Evolutionary conservation across 2,888 invertebrate genomes (phyloP), one percentile per base, ranked within the genome.

Genomic region (Parasteatoda lunata): DNA sequence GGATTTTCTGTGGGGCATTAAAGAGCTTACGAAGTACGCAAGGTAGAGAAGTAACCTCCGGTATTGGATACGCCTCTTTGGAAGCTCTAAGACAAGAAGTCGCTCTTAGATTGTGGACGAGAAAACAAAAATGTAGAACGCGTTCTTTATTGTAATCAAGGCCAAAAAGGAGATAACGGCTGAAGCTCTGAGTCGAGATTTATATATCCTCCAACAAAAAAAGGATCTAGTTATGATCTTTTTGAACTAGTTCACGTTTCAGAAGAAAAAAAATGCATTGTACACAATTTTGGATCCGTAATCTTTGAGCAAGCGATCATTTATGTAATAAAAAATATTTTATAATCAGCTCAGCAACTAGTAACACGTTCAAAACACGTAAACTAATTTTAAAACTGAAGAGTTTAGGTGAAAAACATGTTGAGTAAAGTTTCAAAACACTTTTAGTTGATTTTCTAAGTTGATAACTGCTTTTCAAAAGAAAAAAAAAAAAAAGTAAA

Each of bases 51-150:
- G 68, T 30, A 30, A 68, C 45, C 68, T 68, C 30, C 15, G 8
- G 13, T 68, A 5, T n/a, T 45, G 68, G 45, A 30, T 45, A 68
- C 45, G 45, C 59, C 59, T 59, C 59, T 59, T 59, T 59, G n/a
- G n/a, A 54, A 59, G 59, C 59, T 59, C 59, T 4, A 59, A n/a
- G 3, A 59, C 9, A n/a, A 59, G 59, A 59, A 13, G 59, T 2
- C 4, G 59, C 13, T 59, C 7, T 9, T 9, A 59, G 59, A 59
- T 59, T 7, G 5, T 59, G 59, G 59, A 8, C 59, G 59, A 59
- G 59, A 59, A 59, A 59, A 59, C 59, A 59, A 68, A 68, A 68
- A 68, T 68, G 15, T 68, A 15, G 66, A 68, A 68, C 66, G 66
- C 66, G 45, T 68, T 68, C 45, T 45, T 68, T 68, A 68, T 45